These are phyloP conservation scores for Macroteleia sp. DNA, from an alignment of 2,888 invertebrate species.

Conservation along the genomic window DNA sequence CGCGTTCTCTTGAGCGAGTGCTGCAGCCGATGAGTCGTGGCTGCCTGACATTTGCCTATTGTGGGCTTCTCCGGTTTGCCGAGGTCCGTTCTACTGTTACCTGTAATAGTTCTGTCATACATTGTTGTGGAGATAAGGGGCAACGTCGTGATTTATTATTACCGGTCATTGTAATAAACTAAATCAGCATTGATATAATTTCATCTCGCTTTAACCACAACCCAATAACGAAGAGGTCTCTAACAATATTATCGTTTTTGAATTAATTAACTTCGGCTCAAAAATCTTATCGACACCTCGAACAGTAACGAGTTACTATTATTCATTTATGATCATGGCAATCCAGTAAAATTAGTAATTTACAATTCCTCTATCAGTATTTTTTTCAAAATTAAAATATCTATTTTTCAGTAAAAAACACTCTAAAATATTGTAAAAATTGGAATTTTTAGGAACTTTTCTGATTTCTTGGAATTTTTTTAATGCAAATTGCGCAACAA, in stretches of 20 bases:
- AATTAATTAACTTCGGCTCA: not conserved
- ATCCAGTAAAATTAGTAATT: no score
- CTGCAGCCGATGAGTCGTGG: slow-evolving; percentile 30
- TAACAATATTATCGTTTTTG: not conserved
- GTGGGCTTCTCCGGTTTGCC: slow-evolving; percentile 49
- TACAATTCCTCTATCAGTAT: no score
- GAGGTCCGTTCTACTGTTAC: slow-evolving; percentile 60
- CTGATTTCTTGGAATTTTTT: no score
- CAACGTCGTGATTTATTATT: slow-evolving; percentile 70
- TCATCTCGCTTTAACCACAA: slow-evolving; percentile 15
- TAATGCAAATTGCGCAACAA: no score
- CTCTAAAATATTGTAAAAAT: no score
- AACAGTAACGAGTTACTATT: no score
- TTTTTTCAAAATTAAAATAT: no score
- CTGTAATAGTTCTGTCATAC: slow-evolving; percentile 72
- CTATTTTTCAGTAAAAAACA: no score
- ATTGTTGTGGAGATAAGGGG: slow-evolving; percentile 74
- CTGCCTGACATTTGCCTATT: slow-evolving; percentile 37
- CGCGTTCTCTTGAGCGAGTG: slow-evolving; percentile 58
- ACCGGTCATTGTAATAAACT: slow-evolving; percentile 72
- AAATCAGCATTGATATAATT: slow-evolving; percentile 73
- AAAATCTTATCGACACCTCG: no score
- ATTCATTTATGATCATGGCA: no score
- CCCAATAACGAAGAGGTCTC: not conserved
- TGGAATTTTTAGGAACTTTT: no score